phyloP scores from a whole-genome alignment of 2,113 vertebrate species.

The Malurus alboscapulatus region DNA sequence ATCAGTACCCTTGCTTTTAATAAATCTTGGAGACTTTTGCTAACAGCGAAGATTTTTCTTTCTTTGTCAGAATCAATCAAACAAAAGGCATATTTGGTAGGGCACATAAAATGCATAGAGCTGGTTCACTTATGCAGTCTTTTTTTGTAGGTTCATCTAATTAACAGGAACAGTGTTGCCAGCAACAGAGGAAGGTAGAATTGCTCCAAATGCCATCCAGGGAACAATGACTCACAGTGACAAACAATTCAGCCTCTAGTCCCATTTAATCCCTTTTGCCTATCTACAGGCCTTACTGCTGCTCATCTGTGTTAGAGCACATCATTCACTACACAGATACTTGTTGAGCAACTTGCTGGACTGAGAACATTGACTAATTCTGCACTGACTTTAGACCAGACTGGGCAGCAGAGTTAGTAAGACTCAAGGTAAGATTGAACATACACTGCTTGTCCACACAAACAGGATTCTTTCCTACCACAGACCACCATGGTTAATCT shows the following conservation, averaged over 20 bases:
- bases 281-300: neutral
- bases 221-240: neutral
- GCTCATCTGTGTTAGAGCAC: neutral
- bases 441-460: neutral
- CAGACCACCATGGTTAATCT: neutral
- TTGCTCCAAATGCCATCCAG: neutral
- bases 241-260: neutral
- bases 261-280: neutral
- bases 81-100: neutral
- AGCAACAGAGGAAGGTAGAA: neutral
- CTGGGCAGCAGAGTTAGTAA: neutral
- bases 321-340: neutral
- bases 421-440: neutral
- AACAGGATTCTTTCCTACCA: neutral
- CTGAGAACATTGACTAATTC: neutral
- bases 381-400: neutral
- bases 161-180: neutral
- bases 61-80: neutral
- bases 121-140: neutral
- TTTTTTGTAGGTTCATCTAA: neutral
- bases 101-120: neutral
- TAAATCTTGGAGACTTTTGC: neutral
- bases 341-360: neutral
- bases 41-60: neutral
- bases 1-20: neutral